Percentiles rank a stretch among this genome's conserved stretches.
These are phyloP conservation scores for Heteronetta atricapilla DNA, from an alignment of 2,113 vertebrate genomes.

Conservation along the genomic window DNA sequence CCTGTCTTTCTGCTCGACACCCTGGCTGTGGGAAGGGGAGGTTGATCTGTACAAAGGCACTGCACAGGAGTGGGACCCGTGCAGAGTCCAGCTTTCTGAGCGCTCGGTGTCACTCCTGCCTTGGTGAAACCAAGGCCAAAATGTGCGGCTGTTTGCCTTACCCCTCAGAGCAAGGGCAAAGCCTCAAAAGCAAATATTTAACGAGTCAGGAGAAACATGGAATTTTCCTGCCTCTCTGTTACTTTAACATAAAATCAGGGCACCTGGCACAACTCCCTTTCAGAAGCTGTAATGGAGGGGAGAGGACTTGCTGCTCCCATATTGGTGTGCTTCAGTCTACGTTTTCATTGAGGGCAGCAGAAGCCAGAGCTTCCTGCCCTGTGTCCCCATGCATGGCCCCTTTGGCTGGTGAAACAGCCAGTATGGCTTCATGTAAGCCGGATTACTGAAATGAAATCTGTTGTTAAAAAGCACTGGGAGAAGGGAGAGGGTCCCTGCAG, in stretches of 20 bases:
- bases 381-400: background rate
- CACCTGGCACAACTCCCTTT: background rate
- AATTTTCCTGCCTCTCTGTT: conserved; percentile 38
- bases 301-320: background rate
- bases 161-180: background rate
- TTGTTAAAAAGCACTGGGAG: background rate
- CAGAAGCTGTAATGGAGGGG: background rate
- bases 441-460: background rate
- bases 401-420: fast-evolving
- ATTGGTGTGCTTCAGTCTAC: fast-evolving
- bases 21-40: background rate
- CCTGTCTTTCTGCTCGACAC: background rate
- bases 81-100: background rate
- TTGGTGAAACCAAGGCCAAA: conserved; percentile 25
- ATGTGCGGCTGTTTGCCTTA: conserved; percentile 45
- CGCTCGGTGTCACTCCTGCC: background rate
- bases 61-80: background rate
- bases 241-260: conserved; percentile 24
- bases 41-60: background rate
- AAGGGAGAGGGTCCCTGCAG: background rate
- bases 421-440: background rate
- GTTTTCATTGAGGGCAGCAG: background rate
- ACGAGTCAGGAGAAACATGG: background rate
- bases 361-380: background rate
- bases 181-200: conserved; percentile 70